A percentile compares a stretch with the other conserved stretches of the same genome.
Conservation (phyloP, 2,888 invertebrate species). For the Leptinotarsa haldemani region DNA sequence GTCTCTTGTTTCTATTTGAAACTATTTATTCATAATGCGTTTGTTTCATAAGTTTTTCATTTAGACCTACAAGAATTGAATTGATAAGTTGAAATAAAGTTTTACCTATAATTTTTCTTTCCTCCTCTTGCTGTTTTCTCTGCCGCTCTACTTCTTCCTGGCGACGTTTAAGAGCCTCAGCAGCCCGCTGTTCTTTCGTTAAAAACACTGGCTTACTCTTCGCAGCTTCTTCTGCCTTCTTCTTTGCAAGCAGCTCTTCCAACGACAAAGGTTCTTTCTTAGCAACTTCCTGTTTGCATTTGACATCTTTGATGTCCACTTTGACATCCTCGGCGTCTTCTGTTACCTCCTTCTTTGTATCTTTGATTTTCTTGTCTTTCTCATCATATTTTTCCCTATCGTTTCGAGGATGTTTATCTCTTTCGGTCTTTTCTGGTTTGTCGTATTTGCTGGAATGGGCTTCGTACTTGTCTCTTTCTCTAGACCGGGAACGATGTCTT, state of each 20-base stretch:
- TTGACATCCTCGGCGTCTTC: conserved; percentile 61
- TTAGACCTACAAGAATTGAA: too few species aligned
- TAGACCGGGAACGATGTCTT: conserved; percentile 60
- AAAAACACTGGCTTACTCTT: conserved; percentile 96
- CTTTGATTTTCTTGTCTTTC: conserved; percentile 55
- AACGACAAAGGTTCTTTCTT: conserved; percentile 92
- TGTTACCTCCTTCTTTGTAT: conserved; percentile 57
- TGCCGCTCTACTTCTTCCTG: conserved; percentile 90
- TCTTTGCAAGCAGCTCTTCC: conserved; percentile 94
- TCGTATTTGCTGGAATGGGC: conserved; percentile 47
- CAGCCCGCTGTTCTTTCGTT: conserved; percentile 94
- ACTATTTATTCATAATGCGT: too few species aligned
- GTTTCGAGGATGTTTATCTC: conserved; percentile 39
- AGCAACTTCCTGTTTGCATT: conserved; percentile 50
- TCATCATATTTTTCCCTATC: conserved; percentile 52
- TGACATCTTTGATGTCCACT: conserved; percentile 40
- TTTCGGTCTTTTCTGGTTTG: conserved; percentile 41
- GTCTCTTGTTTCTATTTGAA: too few species aligned
- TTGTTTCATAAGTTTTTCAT: too few species aligned
- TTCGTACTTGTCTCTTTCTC: conserved; percentile 53
- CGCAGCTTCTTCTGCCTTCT: conserved; percentile 95
- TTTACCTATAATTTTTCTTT: conserved; percentile 62
- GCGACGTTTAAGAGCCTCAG: conserved; percentile 87
- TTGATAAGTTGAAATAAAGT: too few species aligned
- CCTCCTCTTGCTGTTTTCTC: conserved; percentile 78